phyloP scores from a whole-genome alignment of 1,140 invertebrate genomes.

The Pogonomyrmex californicus region DNA sequence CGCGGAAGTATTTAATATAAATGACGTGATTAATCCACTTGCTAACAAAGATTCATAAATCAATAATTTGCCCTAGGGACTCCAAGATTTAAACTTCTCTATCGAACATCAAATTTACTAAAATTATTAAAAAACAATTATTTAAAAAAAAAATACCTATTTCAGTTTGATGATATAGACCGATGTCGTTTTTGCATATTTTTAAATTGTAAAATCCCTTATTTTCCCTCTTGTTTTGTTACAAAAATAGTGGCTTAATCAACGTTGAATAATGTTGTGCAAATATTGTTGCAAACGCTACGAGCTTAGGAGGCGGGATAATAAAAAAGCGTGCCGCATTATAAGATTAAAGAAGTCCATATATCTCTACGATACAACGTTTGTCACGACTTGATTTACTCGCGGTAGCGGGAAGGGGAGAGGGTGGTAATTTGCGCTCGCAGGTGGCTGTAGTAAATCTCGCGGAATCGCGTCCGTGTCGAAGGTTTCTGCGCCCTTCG shows the following conservation, averaged over 20 bases:
- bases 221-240: not conserved
- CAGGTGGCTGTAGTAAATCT: conserved; percentile 24
- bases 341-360: not conserved
- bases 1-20: not conserved
- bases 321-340: not conserved
- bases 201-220: not conserved
- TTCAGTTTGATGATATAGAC: not conserved
- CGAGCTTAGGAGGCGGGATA: not conserved
- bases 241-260: not conserved
- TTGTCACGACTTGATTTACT: conserved; percentile 25
- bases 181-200: not conserved
- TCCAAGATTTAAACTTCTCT: not conserved
- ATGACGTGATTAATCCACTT: conserved; percentile 8
- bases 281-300: not conserved
- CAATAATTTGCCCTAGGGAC: not conserved
- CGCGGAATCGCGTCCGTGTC: conserved; percentile 2
- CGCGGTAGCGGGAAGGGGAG: not conserved
- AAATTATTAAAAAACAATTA: not conserved
- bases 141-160: not conserved
- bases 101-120: not conserved
- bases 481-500: conserved; percentile 42
- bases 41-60: not conserved
- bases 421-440: conserved; percentile 15
- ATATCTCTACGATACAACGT: not conserved
- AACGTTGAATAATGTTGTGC: not conserved